These are phyloP conservation scores for Champsocephalus gunnari DNA, from an alignment of 2,797 vertebrate species.

Conservation along the genomic window DNA sequence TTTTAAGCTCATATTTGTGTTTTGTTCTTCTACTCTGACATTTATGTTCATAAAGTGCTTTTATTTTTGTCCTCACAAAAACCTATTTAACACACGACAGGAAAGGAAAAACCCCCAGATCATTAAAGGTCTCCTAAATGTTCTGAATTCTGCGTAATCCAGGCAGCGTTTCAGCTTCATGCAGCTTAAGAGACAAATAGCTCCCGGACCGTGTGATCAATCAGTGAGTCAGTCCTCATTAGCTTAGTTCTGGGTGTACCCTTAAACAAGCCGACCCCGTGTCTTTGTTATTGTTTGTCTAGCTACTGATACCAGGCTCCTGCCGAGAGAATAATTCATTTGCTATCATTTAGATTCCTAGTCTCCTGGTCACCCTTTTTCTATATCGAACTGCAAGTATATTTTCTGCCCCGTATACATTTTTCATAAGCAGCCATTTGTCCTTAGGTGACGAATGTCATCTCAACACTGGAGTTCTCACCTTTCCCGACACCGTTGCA, in stretches of 20 bases:
- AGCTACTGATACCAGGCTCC: slow-evolving; percentile 66
- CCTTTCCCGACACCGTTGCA: slow-evolving; percentile 55
- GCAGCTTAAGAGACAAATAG: slow-evolving; percentile 63
- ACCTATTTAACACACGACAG: too few relatives aligned
- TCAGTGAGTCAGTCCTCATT: slow-evolving; percentile 71
- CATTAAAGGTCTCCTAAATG: too few relatives aligned
- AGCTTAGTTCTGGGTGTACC: slow-evolving; percentile 68
- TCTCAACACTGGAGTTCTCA: slow-evolving; percentile 71
- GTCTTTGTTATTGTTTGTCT: slow-evolving; percentile 78
- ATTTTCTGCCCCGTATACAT: slow-evolving; percentile 84
- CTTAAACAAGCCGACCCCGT: slow-evolving; percentile 76
- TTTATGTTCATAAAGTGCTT: too few relatives aligned
- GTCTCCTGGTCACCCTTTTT: slow-evolving; percentile 63
- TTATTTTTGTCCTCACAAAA: too few relatives aligned
- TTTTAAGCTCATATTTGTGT: too few relatives aligned
- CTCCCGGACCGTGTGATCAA: slow-evolving; percentile 65
- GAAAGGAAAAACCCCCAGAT: too few relatives aligned
- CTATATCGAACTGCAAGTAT: slow-evolving; percentile 72
- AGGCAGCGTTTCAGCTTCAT: slow-evolving; percentile 21
- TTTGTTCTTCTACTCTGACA: too few relatives aligned
- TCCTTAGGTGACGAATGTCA: slow-evolving; percentile 77
- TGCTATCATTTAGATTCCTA: slow-evolving; percentile 71
- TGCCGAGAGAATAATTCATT: slow-evolving; percentile 79
- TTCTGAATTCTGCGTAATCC: slow-evolving; percentile 1
- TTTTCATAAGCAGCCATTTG: slow-evolving; percentile 84